Evolutionary conservation across 2,888 invertebrate species (phyloP), one percentile per base, ranked within the genome.

Genomic region (Balanococcus diminutus): DNA sequence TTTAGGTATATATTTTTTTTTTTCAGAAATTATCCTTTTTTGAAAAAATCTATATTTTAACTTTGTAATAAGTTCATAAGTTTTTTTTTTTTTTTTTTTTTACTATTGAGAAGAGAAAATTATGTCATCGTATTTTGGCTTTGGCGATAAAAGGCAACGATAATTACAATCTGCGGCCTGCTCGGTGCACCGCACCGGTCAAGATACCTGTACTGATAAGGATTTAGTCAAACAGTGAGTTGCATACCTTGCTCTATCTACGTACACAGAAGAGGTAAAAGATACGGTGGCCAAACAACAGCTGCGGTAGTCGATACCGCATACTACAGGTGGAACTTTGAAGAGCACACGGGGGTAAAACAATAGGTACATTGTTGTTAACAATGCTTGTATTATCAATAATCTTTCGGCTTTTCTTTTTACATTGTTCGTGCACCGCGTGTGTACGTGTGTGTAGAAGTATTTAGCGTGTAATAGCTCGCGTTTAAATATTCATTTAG

Each of bases 351-450:
- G 25, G 32, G 31, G 22, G 8, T 19, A 81, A 42, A 81, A 81
- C 81, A 81, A 81, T 81, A 81, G 81, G 81, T 81, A 81, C 81
- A 81, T 81, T 81, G 81, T 81, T 81, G 81, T 81, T 81, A 81
- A 81, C 81, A 81, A 81, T 81, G 36, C 39, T 81, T 14, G 81
- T 36, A 39, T 39, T 81, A 39, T 39, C 42, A 19, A 42, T 39
- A 22, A 81, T 39, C 42, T 42, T 75, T 81, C 81, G 81, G 81
- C 81, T 36, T 31, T n/a, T 36, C 81, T 81, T 81, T 81, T 36
- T 81, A 81, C 81, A 81, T 81, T 81, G 81, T 81, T 81, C 39
- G 39, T 19, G 61, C 25, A 11, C 25, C 11, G 3, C 1, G 25
- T n/a, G 61, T 28, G 46, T 36, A 8, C 36, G 19, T n/a, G 19